Percentiles rank a stretch among this genome's conserved stretches.
These are phyloP conservation scores for Plutomurus gul DNA, from an alignment of 1,140 invertebrate genomes.

Conservation along the genomic window DNA sequence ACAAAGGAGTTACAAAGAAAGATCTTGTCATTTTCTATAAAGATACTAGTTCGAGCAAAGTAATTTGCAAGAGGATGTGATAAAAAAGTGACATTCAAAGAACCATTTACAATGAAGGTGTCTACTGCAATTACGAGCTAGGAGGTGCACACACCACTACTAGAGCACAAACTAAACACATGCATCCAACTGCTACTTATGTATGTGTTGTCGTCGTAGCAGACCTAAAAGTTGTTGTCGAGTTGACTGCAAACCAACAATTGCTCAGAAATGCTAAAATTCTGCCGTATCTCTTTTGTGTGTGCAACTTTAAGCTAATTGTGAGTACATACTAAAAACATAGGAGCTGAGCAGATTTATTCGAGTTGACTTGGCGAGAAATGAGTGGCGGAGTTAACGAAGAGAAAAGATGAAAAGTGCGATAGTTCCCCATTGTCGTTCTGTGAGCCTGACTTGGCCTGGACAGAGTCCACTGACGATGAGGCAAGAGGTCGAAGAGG, in stretches of 20 bases:
- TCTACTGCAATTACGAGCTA: neutral
- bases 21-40: too few relatives aligned
- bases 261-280: neutral
- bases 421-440: neutral
- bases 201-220: too few relatives aligned
- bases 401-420: neutral
- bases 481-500: neutral
- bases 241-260: too few relatives aligned
- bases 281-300: neutral
- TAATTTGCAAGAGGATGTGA: neutral
- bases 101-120: neutral
- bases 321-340: too few relatives aligned
- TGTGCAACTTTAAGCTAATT: neutral
- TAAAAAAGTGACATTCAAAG: neutral
- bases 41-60: too few relatives aligned
- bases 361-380: neutral
- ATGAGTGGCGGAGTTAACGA: neutral
- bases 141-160: too few relatives aligned
- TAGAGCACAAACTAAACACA: too few relatives aligned
- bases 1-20: too few relatives aligned
- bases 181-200: too few relatives aligned
- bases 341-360: neutral
- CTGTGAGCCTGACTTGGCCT: too few relatives aligned
- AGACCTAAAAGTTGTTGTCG: neutral
- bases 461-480: too few relatives aligned